phyloP scores from a whole-genome alignment of 2,113 vertebrate genomes.

The Hemiscyllium ocellatum region DNA sequence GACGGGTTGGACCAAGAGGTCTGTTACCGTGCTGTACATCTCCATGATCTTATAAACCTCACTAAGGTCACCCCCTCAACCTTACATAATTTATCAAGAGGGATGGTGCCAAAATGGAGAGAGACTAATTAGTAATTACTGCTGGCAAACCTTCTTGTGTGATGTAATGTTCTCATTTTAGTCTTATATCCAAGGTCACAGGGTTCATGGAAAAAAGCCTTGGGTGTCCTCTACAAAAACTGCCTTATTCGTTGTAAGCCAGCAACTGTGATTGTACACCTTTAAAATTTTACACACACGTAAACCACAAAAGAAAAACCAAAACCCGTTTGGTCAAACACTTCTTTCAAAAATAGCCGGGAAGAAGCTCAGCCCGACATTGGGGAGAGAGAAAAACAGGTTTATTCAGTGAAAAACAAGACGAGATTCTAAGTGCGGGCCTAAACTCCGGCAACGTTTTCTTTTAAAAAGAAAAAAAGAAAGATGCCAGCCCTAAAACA shows the following conservation, averaged over 20 bases:
- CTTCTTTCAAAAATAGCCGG: not conserved
- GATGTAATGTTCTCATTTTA: not conserved
- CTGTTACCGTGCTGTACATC: too few relatives aligned
- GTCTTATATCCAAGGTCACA: not conserved
- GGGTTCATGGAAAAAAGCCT: not conserved
- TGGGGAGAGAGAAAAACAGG: too few relatives aligned
- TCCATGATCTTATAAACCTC: too few relatives aligned
- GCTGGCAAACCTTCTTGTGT: not conserved
- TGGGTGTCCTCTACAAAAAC: not conserved
- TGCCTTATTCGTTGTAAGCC: not conserved
- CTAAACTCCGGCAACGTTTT: not conserved
- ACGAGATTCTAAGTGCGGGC: too few relatives aligned
- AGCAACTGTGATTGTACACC: not conserved
- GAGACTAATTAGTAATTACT: not conserved
- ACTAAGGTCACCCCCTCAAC: too few relatives aligned
- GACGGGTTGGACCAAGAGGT: too few relatives aligned
- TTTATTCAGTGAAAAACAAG: too few relatives aligned
- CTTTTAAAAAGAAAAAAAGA: not conserved
- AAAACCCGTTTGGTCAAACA: not conserved
- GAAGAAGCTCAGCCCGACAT: too few relatives aligned
- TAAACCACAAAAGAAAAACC: not conserved
- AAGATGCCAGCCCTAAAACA: not conserved
- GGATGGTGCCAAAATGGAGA: not conserved
- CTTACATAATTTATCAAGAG: too few relatives aligned
- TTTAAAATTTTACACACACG: not conserved